These are phyloP conservation scores for Diaprepes abbreviatus DNA, from an alignment of 2,888 invertebrate genomes.

Conservation along the genomic window DNA sequence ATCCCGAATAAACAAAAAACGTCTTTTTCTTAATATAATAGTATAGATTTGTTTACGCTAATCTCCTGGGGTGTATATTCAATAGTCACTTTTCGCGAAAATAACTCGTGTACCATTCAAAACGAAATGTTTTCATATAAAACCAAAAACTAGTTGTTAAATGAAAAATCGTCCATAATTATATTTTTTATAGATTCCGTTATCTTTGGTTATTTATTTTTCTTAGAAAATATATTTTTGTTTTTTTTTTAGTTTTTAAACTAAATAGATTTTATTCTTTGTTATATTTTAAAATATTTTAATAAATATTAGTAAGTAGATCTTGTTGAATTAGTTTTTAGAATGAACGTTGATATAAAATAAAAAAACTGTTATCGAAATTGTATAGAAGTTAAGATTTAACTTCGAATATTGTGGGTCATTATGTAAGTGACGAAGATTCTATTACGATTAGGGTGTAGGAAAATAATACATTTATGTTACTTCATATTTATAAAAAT, in stretches of 20 bases:
- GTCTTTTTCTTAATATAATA: no score
- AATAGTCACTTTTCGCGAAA: no score
- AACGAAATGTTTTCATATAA: no score
- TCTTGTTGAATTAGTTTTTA: conserved; percentile 9
- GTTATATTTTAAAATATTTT: conserved; percentile 28
- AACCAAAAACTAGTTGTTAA: conserved; percentile 1
- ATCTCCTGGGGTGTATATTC: no score
- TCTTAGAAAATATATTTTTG: conserved; percentile 19
- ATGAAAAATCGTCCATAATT: not conserved
- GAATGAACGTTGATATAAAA: not conserved
- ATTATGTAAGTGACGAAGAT: no score
- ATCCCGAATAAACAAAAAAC: no score
- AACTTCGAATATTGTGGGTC: no score
- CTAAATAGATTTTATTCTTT: conserved; percentile 14
- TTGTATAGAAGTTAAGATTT: not conserved
- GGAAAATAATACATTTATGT: no score
- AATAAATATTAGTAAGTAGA: conserved; percentile 16
- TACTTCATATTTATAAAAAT: no score
- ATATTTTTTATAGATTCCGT: not conserved
- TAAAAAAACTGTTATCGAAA: not conserved
- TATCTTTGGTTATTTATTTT: conserved; percentile 37
- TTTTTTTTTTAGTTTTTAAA: conserved; percentile 13
- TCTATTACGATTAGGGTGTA: no score
- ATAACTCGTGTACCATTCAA: no score
- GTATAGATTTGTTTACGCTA: no score